Evolutionary conservation across 1,140 invertebrate genomes (phyloP), one percentile per base, ranked within the genome.

Genomic region (Tribolium castaneum): DNA sequence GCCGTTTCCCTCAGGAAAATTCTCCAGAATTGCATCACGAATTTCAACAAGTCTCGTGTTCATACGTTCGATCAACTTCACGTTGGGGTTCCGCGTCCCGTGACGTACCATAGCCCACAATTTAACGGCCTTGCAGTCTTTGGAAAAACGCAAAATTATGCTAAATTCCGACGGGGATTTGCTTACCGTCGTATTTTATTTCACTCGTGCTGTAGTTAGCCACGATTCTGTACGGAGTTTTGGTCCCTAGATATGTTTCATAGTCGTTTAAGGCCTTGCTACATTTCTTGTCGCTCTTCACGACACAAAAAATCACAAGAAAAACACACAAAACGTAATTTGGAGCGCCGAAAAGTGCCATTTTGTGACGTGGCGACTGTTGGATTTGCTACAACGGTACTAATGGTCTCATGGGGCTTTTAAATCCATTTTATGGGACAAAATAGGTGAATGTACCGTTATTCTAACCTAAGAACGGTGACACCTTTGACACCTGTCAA

Each of bases 81-180:
- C 83, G 51, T 89, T 89, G 6, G 92, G 92, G 85, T 90, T 91
- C 73, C 93, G 87, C 14, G 92, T 92, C 6, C 93, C 93, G 87
- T 94, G 93, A 22, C 93, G 87, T 14, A 92, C 83, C 2, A 93
- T 80, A 56, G 92, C 87, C 92, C 92, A 93, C 49, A 93, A 89
- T 81, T 92, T 91, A 66, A 86, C 86, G 12, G 90, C 86, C 16
- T 81, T 81, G 85, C 92, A 94, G 78, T 88, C 93, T 93, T 9
- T 45, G 39, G 50, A 49, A 77, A 81, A 14, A 70, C 3, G 6
- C 54, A 45, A 77, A 73, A 3, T 70, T 16, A 71, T 13, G 12
- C n/a, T 12, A 10, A 50, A 70, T 22, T 49, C n/a, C 13, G 13
- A 30, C n/a, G 3, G 6, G 25, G 12, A 10, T 35, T 51, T 78